Percentiles rank a stretch among this genome's conserved stretches.
These are phyloP conservation scores for Loxodonta africana DNA, from an alignment of 2,113 vertebrate genomes.

Conservation along the genomic window DNA sequence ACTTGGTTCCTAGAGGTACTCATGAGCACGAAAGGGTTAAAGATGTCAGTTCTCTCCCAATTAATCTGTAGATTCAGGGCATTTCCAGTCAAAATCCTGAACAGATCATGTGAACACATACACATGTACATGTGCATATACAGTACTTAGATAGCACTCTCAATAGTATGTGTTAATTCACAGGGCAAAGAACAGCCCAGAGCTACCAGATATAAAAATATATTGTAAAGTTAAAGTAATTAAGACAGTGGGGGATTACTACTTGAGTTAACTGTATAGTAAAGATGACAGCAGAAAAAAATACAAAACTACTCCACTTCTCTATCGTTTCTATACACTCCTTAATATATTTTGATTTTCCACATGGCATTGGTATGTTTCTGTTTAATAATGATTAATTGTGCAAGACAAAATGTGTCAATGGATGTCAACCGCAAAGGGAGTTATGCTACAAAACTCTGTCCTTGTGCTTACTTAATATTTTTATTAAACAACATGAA, in stretches of 20 bases:
- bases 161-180: slow-evolving; percentile 16
- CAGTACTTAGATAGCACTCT: not conserved
- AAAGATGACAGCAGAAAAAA: slow-evolving; percentile 37
- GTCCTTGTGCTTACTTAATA: not conserved
- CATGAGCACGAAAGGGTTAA: no score
- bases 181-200: not conserved
- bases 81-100: no score
- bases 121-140: not conserved
- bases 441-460: not conserved
- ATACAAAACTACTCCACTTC: slow-evolving; percentile 27
- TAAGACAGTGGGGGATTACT: not conserved
- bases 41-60: no score
- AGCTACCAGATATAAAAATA: slow-evolving; percentile 48
- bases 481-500: slow-evolving; percentile 36
- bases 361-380: not conserved
- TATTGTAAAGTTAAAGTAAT: not conserved
- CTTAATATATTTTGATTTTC: slow-evolving; percentile 55
- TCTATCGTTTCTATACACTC: not conserved
- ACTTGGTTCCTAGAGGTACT: no score
- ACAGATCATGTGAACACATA: not conserved
- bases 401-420: not conserved
- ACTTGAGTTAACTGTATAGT: slow-evolving; percentile 55
- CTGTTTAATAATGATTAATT: slow-evolving; percentile 29
- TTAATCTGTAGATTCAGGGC: no score
- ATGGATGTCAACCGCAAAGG: not conserved